Evolutionary conservation across 2,888 invertebrate genomes (phyloP).

Genomic region (Diploptera punctata): DNA sequence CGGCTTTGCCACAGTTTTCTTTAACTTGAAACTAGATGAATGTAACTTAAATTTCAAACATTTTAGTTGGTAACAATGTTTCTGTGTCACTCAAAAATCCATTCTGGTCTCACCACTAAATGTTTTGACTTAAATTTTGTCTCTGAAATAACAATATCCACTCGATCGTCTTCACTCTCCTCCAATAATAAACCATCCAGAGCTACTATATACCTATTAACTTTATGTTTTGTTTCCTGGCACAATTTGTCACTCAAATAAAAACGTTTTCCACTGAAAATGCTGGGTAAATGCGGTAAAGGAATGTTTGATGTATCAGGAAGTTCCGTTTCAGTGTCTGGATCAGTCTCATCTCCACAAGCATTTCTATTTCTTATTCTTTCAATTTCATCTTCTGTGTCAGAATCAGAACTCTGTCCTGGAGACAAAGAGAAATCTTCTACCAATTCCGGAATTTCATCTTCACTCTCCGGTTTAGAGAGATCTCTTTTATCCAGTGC

Average conservation of each 20-base stretch:
- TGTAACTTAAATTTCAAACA: background rate
- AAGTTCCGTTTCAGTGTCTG: constrained; percentile 46
- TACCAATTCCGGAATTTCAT: constrained; percentile 54
- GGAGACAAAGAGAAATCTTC: background rate
- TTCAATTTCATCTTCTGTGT: constrained; percentile 70
- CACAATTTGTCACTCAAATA: constrained; percentile 56
- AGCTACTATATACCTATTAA: constrained; percentile 64
- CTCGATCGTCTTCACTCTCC: constrained; percentile 46
- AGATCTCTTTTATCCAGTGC: constrained; percentile 61
- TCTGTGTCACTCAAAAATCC: constrained; percentile 64
- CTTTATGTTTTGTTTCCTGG: constrained; percentile 50
- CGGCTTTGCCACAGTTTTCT: no score
- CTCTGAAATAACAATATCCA: no score
- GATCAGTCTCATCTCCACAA: constrained; percentile 54
- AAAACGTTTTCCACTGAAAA: constrained; percentile 60
- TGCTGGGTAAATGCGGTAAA: constrained; percentile 54
- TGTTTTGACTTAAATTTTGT: constrained; percentile 52
- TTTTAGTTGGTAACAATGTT: constrained; percentile 43
- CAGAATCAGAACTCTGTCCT: constrained; percentile 49
- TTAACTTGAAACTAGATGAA: no score
- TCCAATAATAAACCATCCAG: constrained; percentile 62
- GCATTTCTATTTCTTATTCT: constrained; percentile 41
- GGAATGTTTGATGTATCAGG: constrained; percentile 38
- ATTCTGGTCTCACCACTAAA: constrained; percentile 57
- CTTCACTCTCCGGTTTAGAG: constrained; percentile 59